phyloP scores from a whole-genome alignment of 2,797 vertebrate genomes.

The Lagorchestes hirsutus region DNA sequence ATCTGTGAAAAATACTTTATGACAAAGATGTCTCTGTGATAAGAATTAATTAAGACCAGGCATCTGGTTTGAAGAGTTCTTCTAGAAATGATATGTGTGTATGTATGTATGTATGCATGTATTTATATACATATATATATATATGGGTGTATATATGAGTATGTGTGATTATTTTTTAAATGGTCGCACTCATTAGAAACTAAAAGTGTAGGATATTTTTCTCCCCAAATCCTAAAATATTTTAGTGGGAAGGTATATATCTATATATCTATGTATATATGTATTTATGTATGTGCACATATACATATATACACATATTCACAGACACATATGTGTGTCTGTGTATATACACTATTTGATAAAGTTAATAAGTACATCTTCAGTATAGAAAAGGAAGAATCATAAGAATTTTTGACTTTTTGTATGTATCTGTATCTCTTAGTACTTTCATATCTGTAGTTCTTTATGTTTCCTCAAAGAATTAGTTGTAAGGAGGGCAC shows the following conservation, averaged over 20 bases:
- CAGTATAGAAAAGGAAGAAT: neutral
- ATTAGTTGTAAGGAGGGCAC: neutral
- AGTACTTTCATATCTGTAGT: conserved; percentile 2
- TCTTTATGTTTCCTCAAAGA: neutral
- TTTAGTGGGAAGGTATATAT: neutral
- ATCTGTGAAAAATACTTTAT: conserved; percentile 81
- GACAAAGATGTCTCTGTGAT: conserved; percentile 82
- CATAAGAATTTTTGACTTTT: neutral
- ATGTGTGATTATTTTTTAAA: conserved; percentile 11
- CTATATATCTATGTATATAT: too few relatives aligned
- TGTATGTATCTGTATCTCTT: neutral
- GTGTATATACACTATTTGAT: neutral
- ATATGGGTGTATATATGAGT: neutral
- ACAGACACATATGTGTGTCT: neutral
- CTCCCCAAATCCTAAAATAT: conserved; percentile 2
- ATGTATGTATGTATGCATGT: neutral
- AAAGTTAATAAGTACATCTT: neutral
- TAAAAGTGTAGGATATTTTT: conserved; percentile 38
- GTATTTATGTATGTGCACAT: too few relatives aligned
- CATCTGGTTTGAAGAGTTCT: conserved; percentile 80
- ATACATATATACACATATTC: too few relatives aligned
- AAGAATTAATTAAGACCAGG: conserved; percentile 86
- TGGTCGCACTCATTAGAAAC: conserved; percentile 34
- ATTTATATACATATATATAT: neutral
- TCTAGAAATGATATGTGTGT: conserved; percentile 60